Conservation (phyloP, 30 jellyfish, hydroid and myxozoan genomes). For the Aurelia sp. region DNA sequence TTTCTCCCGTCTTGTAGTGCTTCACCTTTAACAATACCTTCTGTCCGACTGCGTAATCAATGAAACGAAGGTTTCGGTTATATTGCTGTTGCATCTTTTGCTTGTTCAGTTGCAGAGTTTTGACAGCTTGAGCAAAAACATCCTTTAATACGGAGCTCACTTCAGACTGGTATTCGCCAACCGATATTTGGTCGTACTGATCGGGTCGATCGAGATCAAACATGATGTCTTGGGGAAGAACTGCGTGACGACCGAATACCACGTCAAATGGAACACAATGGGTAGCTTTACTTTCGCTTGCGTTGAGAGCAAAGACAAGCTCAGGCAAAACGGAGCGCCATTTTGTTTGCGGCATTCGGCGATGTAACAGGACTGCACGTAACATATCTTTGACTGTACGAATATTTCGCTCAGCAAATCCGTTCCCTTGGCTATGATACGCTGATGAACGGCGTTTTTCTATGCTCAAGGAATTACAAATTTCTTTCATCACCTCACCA, state of each 20-base stretch:
- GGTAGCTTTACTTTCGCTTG: too few species aligned
- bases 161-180: constrained; percentile 3
- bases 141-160: constrained; percentile 6
- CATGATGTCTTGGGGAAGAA: not conserved
- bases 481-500: constrained; percentile 8
- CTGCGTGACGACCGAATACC: too few species aligned
- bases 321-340: too few species aligned
- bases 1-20: not conserved
- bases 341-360: too few species aligned
- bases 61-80: constrained; percentile 31
- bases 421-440: too few species aligned
- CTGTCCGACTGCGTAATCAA: not conserved
- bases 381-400: constrained; percentile 12
- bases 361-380: too few species aligned
- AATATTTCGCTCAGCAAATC: constrained; percentile 30
- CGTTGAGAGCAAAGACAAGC: too few species aligned
- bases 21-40: not conserved
- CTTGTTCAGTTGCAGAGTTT: constrained; percentile 1
- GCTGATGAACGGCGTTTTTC: constrained; percentile 27
- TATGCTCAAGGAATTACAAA: constrained; percentile 11
- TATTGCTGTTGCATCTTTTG: constrained; percentile 3
- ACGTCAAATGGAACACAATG: too few species aligned
- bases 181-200: not conserved
- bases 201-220: not conserved
- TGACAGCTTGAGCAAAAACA: constrained; percentile 5